phyloP scores from a whole-genome alignment of 2,113 vertebrate genomes.

The Salvelinus namaycush region DNA sequence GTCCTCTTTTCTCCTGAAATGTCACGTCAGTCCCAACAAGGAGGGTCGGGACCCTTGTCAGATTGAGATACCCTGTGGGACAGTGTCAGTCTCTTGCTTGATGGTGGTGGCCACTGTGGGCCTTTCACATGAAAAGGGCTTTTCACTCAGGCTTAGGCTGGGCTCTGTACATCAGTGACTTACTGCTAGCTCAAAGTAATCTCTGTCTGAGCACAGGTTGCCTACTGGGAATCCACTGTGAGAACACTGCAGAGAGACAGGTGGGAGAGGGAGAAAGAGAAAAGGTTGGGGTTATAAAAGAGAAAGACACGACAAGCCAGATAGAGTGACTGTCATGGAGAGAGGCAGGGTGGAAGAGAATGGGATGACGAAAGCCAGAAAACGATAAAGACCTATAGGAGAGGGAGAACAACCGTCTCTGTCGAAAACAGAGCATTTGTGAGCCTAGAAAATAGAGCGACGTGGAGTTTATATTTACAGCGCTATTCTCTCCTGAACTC shows the following conservation, averaged over 20 bases:
- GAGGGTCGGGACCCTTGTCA: conserved; percentile 12
- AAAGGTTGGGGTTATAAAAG: neutral
- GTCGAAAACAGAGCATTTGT: neutral
- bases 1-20: conserved; percentile 20
- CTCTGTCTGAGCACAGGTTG: neutral
- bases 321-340: neutral
- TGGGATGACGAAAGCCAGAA: conserved; percentile 17
- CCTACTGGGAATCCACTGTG: neutral
- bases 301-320: neutral
- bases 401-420: neutral
- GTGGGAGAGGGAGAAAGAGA: neutral
- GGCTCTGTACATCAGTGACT: conserved; percentile 1
- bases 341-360: conserved; percentile 33
- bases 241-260: conserved; percentile 2
- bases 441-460: neutral
- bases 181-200: neutral
- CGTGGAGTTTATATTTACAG: neutral
- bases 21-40: conserved; percentile 34
- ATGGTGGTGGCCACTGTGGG: neutral
- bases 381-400: neutral
- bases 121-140: conserved; percentile 3
- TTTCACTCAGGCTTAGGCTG: conserved; percentile 8
- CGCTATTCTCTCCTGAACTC: neutral
- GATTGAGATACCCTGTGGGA: neutral
- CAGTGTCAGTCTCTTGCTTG: conserved; percentile 15